Conservation (phyloP, 2,113 vertebrate species). For the Antechinus flavipes region DNA sequence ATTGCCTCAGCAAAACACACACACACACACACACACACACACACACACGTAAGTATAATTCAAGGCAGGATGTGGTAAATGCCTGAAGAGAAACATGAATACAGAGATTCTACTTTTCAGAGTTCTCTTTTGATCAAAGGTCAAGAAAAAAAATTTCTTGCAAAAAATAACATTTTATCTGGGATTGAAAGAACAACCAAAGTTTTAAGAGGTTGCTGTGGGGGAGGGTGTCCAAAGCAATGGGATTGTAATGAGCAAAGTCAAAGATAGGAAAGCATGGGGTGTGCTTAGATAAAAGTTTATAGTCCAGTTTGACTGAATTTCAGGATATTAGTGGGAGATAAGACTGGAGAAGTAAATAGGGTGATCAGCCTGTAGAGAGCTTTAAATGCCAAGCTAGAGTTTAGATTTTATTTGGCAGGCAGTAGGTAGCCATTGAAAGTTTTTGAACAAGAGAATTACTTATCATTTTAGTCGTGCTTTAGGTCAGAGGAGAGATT, state of each 20-base stretch:
- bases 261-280: not conserved
- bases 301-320: not conserved
- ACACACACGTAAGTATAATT: not conserved
- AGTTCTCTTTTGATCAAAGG: not conserved
- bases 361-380: not conserved
- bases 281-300: not conserved
- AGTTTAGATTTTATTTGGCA: constrained; percentile 19
- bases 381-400: not conserved
- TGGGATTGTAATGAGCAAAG: not conserved
- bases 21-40: too few species aligned
- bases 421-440: not conserved
- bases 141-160: not conserved
- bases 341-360: not conserved
- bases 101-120: not conserved
- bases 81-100: not conserved
- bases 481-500: not conserved
- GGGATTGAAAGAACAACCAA: not conserved
- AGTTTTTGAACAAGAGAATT: not conserved
- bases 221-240: not conserved
- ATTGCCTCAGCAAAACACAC: too few species aligned
- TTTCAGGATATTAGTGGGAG: not conserved
- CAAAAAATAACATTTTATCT: not conserved
- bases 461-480: not conserved
- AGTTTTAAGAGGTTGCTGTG: not conserved
- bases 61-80: not conserved